phyloP scores from a whole-genome alignment of 2,113 vertebrate genomes.

The Pygoscelis adeliae region DNA sequence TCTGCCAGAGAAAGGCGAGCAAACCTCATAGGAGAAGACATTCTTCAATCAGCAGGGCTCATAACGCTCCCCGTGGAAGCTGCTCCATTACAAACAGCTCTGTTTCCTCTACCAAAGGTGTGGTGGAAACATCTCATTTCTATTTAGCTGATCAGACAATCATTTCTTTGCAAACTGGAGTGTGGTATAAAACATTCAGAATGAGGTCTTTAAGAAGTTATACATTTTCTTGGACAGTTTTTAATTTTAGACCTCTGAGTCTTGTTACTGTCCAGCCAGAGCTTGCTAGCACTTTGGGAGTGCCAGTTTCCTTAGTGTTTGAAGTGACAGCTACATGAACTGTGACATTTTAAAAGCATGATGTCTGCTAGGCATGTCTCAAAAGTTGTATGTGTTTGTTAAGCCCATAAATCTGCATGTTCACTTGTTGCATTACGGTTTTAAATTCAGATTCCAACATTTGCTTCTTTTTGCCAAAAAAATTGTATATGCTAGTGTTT shows the following conservation, averaged over 20 bases:
- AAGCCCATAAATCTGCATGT: background rate
- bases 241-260: constrained; percentile 22
- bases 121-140: constrained; percentile 52
- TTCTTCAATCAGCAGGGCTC: constrained; percentile 1
- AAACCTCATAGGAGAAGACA: background rate
- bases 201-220: constrained; percentile 23
- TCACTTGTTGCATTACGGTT: background rate
- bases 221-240: constrained; percentile 1
- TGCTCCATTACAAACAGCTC: background rate
- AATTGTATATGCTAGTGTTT: background rate
- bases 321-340: background rate
- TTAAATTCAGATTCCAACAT: background rate
- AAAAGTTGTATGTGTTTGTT: constrained; percentile 29
- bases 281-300: background rate
- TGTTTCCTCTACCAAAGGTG: constrained; percentile 16
- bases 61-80: background rate
- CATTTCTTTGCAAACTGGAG: background rate
- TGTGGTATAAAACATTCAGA: background rate
- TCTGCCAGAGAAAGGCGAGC: background rate
- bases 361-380: constrained; percentile 26
- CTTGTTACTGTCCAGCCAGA: background rate
- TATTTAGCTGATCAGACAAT: constrained; percentile 4
- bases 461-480: constrained; percentile 38
- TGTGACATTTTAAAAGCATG: constrained; percentile 38
- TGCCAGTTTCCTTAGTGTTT: constrained; percentile 10